Conservation (phyloP, 2,113 vertebrate species). For the Plecturocebus donacophilus region DNA sequence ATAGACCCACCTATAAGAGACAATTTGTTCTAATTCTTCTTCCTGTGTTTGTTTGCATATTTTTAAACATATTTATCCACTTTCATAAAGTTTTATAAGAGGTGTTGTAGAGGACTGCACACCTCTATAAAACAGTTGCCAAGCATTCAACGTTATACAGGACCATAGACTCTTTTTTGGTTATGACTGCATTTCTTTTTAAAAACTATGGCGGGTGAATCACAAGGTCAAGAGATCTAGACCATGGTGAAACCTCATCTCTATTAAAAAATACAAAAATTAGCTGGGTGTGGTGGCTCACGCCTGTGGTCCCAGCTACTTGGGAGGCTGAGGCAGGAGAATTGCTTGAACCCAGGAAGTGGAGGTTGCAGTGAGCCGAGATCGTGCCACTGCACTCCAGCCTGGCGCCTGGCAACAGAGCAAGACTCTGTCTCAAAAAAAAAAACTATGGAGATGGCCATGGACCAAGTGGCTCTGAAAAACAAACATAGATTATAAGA, state of each 20-base stretch:
- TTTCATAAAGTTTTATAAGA: background rate
- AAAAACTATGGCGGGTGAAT: background rate
- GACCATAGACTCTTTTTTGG: background rate
- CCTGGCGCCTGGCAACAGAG: too few species aligned
- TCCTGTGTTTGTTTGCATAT: background rate
- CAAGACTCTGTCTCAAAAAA: too few species aligned
- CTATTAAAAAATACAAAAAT: too few species aligned
- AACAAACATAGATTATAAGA: background rate
- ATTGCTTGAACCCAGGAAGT: too few species aligned
- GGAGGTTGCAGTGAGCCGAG: too few species aligned
- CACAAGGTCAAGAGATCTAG: too few species aligned
- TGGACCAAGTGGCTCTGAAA: background rate
- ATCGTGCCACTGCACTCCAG: too few species aligned
- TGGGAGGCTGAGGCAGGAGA: too few species aligned
- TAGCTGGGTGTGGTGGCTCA: too few species aligned
- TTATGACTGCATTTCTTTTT: background rate
- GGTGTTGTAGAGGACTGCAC: rapidly evolving
- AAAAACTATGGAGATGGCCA: background rate
- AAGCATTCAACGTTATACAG: background rate
- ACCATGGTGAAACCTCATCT: too few species aligned
- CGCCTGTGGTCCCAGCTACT: too few species aligned
- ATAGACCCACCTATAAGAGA: background rate
- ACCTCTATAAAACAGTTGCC: background rate
- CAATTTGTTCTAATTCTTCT: background rate
- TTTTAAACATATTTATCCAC: background rate